These are phyloP conservation scores for Maconellicoccus hirsutus DNA, from an alignment of 1,140 invertebrate genomes.

Conservation along the genomic window DNA sequence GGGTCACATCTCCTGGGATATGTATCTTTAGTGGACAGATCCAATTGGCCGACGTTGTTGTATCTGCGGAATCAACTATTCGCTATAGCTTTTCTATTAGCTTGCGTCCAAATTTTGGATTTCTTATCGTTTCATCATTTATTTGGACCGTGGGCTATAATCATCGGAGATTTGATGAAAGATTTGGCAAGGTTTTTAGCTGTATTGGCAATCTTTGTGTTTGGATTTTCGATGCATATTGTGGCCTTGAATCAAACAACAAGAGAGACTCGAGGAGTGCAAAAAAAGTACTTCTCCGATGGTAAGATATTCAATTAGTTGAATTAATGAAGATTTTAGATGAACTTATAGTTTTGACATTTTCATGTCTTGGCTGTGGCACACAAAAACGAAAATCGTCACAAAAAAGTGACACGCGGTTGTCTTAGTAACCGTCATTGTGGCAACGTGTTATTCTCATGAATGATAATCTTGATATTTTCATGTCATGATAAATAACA, in stretches of 20 bases:
- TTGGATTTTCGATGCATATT: slow-evolving; percentile 96
- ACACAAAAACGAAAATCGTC: too few relatives aligned
- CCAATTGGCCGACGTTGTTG: slow-evolving; percentile 68
- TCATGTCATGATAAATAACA: too few relatives aligned
- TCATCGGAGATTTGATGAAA: slow-evolving; percentile 79
- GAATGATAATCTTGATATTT: too few relatives aligned
- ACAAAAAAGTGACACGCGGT: too few relatives aligned
- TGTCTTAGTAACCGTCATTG: too few relatives aligned
- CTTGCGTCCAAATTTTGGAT: slow-evolving; percentile 94
- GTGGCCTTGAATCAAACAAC: slow-evolving; percentile 91
- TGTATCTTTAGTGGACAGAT: slow-evolving; percentile 48
- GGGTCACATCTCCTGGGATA: slow-evolving; percentile 65
- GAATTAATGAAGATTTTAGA: too few relatives aligned
- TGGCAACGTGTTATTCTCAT: too few relatives aligned
- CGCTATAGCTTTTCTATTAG: slow-evolving; percentile 82
- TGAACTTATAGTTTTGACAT: too few relatives aligned
- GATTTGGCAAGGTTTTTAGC: slow-evolving; percentile 91
- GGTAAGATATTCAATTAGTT: slow-evolving; percentile 31
- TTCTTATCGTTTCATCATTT: slow-evolving; percentile 96
- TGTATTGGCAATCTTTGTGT: slow-evolving; percentile 92
- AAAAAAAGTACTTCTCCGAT: slow-evolving; percentile 31
- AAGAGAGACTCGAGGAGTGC: slow-evolving; percentile 40
- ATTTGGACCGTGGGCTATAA: slow-evolving; percentile 96
- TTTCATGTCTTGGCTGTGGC: too few relatives aligned
- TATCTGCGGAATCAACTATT: slow-evolving; percentile 94